These are phyloP conservation scores for Hydrozoanthus tunicans DNA, from an alignment of 64 coral and sea anemone species.

Conservation along the genomic window DNA sequence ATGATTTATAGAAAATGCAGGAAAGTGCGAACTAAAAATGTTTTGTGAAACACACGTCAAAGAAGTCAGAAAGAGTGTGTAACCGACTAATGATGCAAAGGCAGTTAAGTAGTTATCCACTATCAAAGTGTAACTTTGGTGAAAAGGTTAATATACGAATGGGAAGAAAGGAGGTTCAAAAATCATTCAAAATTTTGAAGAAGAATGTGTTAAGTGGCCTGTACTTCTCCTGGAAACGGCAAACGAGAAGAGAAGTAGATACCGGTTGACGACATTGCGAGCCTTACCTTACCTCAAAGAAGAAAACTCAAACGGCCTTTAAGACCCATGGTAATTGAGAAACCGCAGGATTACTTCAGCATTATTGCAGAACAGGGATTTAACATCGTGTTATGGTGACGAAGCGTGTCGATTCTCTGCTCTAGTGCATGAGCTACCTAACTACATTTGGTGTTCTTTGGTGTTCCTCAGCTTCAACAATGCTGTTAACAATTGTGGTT, in stretches of 20 bases:
- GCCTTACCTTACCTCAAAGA: constrained; percentile 32
- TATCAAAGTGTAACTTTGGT: constrained; percentile 32
- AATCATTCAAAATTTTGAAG: neutral
- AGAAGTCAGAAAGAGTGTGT: neutral
- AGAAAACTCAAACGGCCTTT: constrained; percentile 1
- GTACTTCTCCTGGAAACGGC: constrained; percentile 12
- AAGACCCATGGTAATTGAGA: neutral
- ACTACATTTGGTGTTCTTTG: constrained; percentile 3
- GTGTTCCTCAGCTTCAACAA: neutral
- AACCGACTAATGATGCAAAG: constrained; percentile 11
- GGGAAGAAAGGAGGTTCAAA: constrained; percentile 24
- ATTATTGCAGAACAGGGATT: constrained; percentile 42
- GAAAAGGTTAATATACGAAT: constrained; percentile 49
- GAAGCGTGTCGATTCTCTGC: neutral
- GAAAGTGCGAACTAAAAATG: neutral
- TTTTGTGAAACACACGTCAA: neutral
- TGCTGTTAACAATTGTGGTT: neutral
- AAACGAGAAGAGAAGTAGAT: constrained; percentile 44
- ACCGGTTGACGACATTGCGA: constrained; percentile 43
- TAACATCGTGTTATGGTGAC: constrained; percentile 26
- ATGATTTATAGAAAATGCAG: neutral
- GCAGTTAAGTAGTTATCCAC: constrained; percentile 1
- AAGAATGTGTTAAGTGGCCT: constrained; percentile 54
- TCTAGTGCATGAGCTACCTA: neutral
- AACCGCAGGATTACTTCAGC: neutral